Evolutionary conservation across 92 coral and sea anemone species (phyloP).

Genomic region (Meandrina meandrites): DNA sequence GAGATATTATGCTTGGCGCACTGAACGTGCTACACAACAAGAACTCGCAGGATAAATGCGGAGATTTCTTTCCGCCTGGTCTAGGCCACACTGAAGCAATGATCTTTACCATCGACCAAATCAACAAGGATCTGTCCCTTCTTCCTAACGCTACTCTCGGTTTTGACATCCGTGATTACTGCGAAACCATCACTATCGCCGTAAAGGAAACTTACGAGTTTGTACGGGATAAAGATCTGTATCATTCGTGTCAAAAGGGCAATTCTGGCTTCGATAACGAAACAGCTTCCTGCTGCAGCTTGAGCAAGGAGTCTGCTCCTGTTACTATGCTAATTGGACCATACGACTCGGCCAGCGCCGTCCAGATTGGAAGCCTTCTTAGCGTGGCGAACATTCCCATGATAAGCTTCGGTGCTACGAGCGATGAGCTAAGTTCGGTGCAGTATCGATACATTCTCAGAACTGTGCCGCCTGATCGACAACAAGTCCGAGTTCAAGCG

Average conservation of each 20-base stretch:
- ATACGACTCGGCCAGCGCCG: constrained; percentile 58
- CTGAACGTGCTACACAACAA: constrained; percentile 45
- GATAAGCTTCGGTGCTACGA: constrained; percentile 65
- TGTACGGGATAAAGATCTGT: constrained; percentile 46
- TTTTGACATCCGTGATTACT: constrained; percentile 78
- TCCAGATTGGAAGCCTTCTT: constrained; percentile 63
- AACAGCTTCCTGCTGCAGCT: constrained; percentile 10
- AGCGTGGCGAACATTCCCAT: constrained; percentile 58
- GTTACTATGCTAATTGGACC: constrained; percentile 56
- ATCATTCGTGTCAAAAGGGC: constrained; percentile 32
- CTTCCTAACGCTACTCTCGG: constrained; percentile 66
- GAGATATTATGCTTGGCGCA: constrained; percentile 60
- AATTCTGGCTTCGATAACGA: background rate
- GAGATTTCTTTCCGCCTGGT: constrained; percentile 60
- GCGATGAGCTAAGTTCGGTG: constrained; percentile 62
- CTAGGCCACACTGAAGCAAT: constrained; percentile 73
- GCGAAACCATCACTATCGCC: constrained; percentile 66
- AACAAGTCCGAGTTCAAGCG: constrained; percentile 67
- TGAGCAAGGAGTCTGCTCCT: constrained; percentile 15
- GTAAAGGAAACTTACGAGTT: constrained; percentile 59
- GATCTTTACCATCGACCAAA: constrained; percentile 66
- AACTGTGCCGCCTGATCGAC: constrained; percentile 64
- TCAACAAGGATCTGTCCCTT: constrained; percentile 58
- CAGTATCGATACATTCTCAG: constrained; percentile 48
- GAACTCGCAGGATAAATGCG: constrained; percentile 49